Percentiles rank a stretch among this genome's conserved stretches.
Conservation (phyloP, 2,113 vertebrate genomes). For the Xiphorhynchus elegans region DNA sequence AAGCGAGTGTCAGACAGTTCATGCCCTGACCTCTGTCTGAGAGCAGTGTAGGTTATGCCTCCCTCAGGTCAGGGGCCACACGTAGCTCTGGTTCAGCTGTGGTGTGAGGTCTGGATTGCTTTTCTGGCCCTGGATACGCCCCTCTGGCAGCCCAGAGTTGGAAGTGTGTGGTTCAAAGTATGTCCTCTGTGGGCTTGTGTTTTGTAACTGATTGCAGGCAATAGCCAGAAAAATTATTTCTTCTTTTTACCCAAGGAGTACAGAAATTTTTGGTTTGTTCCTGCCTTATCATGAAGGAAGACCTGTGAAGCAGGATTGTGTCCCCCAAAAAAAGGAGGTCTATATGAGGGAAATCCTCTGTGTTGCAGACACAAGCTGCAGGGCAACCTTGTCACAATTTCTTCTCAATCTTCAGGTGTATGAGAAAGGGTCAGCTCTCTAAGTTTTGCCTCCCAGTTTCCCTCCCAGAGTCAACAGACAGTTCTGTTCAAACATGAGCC, state of each 20-base stretch:
- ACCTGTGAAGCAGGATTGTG: background rate
- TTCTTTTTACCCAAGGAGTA: background rate
- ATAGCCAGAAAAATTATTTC: background rate
- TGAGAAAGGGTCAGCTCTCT: background rate
- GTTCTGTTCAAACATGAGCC: background rate
- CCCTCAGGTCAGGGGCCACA: background rate
- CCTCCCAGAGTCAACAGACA: background rate
- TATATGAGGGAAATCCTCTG: background rate
- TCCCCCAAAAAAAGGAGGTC: fast-evolving
- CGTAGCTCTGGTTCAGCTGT: fast-evolving
- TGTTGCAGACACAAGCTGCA: background rate
- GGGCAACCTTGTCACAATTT: background rate
- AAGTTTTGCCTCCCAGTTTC: background rate
- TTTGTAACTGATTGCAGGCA: background rate
- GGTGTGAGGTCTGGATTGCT: background rate
- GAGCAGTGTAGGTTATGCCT: background rate
- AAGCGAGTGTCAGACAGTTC: background rate
- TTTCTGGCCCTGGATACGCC: background rate
- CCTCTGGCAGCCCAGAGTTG: background rate
- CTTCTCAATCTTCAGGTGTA: background rate
- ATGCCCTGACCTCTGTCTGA: background rate
- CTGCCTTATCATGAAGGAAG: fast-evolving
- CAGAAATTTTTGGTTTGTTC: background rate
- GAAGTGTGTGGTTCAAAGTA: fast-evolving
- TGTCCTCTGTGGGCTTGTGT: background rate